These are phyloP conservation scores for Umimayanthus chanpuru DNA, from an alignment of 92 coral and sea anemone species.

Conservation along the genomic window DNA sequence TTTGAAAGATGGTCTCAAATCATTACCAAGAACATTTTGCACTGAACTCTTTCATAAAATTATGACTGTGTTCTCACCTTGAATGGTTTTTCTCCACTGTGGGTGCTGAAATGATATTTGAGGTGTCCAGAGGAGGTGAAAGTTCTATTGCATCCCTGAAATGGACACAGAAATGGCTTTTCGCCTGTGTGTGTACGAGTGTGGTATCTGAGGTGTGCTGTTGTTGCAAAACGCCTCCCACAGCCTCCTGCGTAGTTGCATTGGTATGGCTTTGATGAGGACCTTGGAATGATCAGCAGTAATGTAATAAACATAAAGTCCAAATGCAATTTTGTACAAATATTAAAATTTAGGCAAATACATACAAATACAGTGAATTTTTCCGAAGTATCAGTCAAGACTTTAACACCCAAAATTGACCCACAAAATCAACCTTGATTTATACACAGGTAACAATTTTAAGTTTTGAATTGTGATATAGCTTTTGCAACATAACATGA, in stretches of 20 bases:
- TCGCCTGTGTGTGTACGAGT: constrained; percentile 80
- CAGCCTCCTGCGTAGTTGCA: constrained; percentile 67
- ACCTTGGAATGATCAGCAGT: constrained; percentile 40
- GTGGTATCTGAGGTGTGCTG: constrained; percentile 69
- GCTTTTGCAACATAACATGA: too few relatives aligned
- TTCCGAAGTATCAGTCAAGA: too few relatives aligned
- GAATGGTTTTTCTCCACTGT: constrained; percentile 84
- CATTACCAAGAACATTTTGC: too few relatives aligned
- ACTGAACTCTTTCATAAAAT: not conserved
- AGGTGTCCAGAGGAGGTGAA: constrained; percentile 90
- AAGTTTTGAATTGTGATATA: too few relatives aligned
- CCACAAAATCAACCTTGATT: too few relatives aligned
- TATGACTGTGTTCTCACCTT: constrained; percentile 20
- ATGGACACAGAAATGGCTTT: constrained; percentile 69
- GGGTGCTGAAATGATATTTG: constrained; percentile 84
- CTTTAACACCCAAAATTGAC: too few relatives aligned
- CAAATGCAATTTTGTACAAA: not conserved
- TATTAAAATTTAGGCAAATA: not conserved
- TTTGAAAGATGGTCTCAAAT: too few relatives aligned
- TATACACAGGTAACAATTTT: too few relatives aligned
- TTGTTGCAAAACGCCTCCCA: constrained; percentile 63
- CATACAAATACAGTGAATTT: too few relatives aligned
- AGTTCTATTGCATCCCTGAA: constrained; percentile 79
- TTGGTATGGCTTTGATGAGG: constrained; percentile 55
- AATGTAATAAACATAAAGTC: not conserved